Conservation (phyloP, 2,113 vertebrate species). For the Reinhardtius hippoglossoides region DNA sequence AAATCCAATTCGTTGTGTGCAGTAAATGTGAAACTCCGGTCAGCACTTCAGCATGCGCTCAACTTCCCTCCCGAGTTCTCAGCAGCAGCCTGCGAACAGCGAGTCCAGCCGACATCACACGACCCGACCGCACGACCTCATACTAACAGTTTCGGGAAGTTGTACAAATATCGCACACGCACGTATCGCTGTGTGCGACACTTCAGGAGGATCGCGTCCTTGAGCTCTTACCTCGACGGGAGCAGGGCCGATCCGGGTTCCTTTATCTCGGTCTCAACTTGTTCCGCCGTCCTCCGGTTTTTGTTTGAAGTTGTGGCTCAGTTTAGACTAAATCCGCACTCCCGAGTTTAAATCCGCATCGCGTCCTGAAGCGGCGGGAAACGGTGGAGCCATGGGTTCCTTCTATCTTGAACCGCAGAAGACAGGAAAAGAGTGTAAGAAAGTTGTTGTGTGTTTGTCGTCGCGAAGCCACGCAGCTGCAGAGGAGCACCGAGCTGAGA, state of each 20-base stretch:
- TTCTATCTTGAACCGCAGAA: neutral
- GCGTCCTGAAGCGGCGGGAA: neutral
- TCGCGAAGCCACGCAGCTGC: slow-evolving; percentile 37
- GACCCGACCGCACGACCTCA: no score
- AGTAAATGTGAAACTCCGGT: slow-evolving; percentile 59
- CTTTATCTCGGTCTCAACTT: slow-evolving; percentile 67
- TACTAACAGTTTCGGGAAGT: slow-evolving; percentile 3
- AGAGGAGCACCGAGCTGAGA: slow-evolving; percentile 13
- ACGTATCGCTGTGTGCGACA: neutral
- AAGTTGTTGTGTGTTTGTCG: neutral
- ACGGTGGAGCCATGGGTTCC: slow-evolving; percentile 39
- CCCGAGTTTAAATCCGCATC: slow-evolving; percentile 7
- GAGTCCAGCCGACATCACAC: slow-evolving; percentile 38
- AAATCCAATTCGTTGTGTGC: slow-evolving; percentile 71
- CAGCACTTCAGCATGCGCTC: slow-evolving; percentile 58
- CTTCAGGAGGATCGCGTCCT: neutral
- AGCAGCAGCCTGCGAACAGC: slow-evolving; percentile 46
- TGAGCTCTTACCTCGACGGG: slow-evolving; percentile 59
- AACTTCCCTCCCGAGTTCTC: slow-evolving; percentile 68
- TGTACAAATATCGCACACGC: neutral
- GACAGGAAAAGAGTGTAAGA: neutral
- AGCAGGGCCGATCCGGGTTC: slow-evolving; percentile 37
- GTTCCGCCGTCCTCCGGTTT: slow-evolving; percentile 20
- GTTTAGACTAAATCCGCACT: slow-evolving; percentile 27
- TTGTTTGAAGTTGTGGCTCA: slow-evolving; percentile 34